These are phyloP conservation scores for Penaeus vannamei DNA, from an alignment of 1,140 invertebrate genomes.

Conservation along the genomic window DNA sequence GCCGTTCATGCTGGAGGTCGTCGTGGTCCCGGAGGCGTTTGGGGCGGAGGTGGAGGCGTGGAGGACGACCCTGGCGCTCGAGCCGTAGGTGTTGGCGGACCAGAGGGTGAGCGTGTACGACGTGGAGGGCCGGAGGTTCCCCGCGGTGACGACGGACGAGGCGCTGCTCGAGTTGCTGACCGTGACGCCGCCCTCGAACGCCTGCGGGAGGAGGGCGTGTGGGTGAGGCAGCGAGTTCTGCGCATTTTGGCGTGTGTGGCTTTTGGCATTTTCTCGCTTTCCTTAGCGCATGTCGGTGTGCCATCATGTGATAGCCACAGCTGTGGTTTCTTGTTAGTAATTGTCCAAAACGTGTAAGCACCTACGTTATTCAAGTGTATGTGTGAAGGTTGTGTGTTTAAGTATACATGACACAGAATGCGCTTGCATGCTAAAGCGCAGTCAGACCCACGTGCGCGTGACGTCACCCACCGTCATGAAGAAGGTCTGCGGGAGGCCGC, in stretches of 20 bases:
- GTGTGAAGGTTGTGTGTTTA: no score
- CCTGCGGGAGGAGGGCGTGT: conserved; percentile 4
- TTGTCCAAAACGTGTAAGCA: no score
- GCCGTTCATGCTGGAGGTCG: conserved; percentile 51
- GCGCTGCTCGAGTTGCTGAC: conserved; percentile 45
- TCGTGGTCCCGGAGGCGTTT: conserved; percentile 6
- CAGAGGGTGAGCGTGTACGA: conserved; percentile 42
- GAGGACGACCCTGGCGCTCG: conserved; percentile 34
- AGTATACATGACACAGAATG: no score
- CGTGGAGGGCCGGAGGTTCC: conserved; percentile 36
- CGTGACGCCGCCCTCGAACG: neutral
- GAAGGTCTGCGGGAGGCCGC: conserved; percentile 54
- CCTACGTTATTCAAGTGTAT: no score
- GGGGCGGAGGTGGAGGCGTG: conserved; percentile 35
- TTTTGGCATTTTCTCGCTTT: no score
- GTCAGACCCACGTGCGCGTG: neutral
- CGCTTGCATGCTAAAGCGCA: neutral
- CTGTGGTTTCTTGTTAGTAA: no score
- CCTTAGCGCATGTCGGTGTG: no score
- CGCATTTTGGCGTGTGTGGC: no score
- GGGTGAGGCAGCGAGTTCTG: no score
- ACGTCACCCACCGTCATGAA: conserved; percentile 35
- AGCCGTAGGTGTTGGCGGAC: conserved; percentile 57
- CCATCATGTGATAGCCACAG: no score
- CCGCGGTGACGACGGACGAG: conserved; percentile 34